Conservation (phyloP, 2,888 invertebrate species). For the Agrotis ipsilon region DNA sequence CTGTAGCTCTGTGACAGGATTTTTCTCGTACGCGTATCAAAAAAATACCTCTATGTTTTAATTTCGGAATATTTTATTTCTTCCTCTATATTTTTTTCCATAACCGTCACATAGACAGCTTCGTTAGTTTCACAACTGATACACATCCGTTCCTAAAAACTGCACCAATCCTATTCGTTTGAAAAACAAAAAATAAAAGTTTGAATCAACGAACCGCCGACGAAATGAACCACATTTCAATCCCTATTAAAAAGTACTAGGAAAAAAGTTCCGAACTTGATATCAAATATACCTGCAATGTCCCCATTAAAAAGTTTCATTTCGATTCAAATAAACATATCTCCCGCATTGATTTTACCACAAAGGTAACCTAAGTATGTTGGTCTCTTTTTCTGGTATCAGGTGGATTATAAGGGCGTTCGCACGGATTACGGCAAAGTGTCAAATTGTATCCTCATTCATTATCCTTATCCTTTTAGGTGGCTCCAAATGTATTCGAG, state of each 20-base stretch:
- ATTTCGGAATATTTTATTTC: neutral
- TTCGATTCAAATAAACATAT: conserved; percentile 9
- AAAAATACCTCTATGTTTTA: neutral
- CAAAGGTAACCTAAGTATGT: conserved; percentile 3
- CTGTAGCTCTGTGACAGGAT: neutral
- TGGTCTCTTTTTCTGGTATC: conserved; percentile 33
- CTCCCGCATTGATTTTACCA: conserved; percentile 12
- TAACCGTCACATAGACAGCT: neutral
- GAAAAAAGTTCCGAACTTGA: conserved; percentile 5
- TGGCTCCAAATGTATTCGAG: conserved; percentile 27
- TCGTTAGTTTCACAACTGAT: conserved; percentile 21
- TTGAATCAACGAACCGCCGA: neutral
- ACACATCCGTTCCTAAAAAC: neutral
- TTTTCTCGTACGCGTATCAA: neutral
- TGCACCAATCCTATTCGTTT: neutral
- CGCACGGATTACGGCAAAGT: conserved; percentile 29
- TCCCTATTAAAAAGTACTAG: conserved; percentile 15
- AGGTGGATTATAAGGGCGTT: conserved; percentile 32
- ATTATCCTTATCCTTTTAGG: conserved; percentile 37
- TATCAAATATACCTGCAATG: conserved; percentile 18
- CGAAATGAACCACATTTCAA: conserved; percentile 25
- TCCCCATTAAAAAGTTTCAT: conserved; percentile 46
- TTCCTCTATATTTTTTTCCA: neutral
- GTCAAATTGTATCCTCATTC: conserved; percentile 47
- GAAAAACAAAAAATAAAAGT: neutral